A percentile compares a stretch with the other conserved stretches of the same genome.
Conservation (phyloP, 1,140 invertebrate genomes). For the Drosophila virilis region DNA sequence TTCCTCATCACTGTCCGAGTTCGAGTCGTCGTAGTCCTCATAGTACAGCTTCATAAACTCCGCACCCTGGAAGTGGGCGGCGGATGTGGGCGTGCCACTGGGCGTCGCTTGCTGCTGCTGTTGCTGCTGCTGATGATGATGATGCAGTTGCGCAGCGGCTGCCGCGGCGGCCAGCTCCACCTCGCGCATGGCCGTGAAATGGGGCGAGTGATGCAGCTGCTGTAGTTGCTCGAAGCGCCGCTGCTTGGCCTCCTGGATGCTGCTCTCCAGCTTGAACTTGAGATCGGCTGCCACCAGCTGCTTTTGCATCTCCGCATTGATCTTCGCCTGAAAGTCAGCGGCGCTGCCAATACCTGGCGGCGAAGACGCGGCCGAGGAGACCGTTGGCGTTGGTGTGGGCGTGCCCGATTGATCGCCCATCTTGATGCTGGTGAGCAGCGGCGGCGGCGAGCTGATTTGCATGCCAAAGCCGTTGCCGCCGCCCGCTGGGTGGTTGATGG, state of each 20-base stretch:
- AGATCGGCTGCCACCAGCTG: slow-evolving; percentile 79
- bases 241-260: slow-evolving; percentile 73
- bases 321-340: slow-evolving; percentile 79
- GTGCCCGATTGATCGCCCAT: slow-evolving; percentile 63
- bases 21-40: slow-evolving; percentile 87
- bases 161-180: slow-evolving; percentile 70
- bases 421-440: slow-evolving; percentile 65
- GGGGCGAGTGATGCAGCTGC: slow-evolving; percentile 83
- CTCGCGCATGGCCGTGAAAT: slow-evolving; percentile 73
- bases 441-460: slow-evolving; percentile 78
- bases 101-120: slow-evolving; percentile 54
- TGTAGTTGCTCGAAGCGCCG: slow-evolving; percentile 80
- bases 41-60: slow-evolving; percentile 86
- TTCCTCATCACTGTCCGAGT: slow-evolving; percentile 91
- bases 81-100: slow-evolving; percentile 32
- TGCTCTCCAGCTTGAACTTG: slow-evolving; percentile 78
- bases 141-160: slow-evolving; percentile 72
- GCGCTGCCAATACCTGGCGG: slow-evolving; percentile 51
- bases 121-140: slow-evolving; percentile 73
- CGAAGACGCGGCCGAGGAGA: slow-evolving; percentile 66
- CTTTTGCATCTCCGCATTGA: slow-evolving; percentile 83
- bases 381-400: slow-evolving; percentile 48
- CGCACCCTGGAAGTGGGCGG: slow-evolving; percentile 69
- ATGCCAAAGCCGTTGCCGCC: slow-evolving; percentile 45
- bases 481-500: slow-evolving; percentile 17